Conservation (phyloP, 2,113 vertebrate genomes). For the Zosterops pallidus region DNA sequence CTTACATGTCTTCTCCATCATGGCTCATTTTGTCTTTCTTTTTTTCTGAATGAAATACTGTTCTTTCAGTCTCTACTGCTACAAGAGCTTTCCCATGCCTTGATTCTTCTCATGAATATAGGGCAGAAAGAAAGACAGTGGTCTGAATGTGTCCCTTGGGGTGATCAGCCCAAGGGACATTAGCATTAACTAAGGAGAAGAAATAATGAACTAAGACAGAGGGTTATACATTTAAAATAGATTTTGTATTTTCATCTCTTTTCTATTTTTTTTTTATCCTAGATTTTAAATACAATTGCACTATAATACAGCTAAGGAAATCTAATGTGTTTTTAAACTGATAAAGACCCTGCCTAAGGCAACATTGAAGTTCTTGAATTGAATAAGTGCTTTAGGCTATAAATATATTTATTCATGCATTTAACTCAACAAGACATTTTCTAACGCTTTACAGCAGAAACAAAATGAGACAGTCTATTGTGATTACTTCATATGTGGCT, state of each 20-base stretch:
- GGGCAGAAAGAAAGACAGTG: background rate
- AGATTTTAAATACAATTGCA: background rate
- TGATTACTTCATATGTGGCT: background rate
- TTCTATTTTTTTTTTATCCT: background rate
- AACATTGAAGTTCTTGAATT: background rate
- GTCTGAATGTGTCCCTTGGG: background rate
- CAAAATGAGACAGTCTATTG: background rate
- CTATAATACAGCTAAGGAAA: background rate
- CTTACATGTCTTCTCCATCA: background rate
- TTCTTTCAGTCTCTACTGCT: background rate
- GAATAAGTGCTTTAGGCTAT: background rate
- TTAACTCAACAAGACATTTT: background rate
- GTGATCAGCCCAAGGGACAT: background rate
- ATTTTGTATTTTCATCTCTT: background rate
- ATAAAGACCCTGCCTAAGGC: background rate
- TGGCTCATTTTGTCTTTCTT: background rate
- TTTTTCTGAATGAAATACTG: background rate
- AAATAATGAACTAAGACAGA: background rate
- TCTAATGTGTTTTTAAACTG: background rate
- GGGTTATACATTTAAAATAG: background rate
- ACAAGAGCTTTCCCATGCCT: background rate
- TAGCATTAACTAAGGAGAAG: background rate
- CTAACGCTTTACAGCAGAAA: background rate
- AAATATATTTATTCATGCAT: background rate
- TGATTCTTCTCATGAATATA: background rate